These are phyloP conservation scores for Mycalesis mineus DNA, from an alignment of 2,888 invertebrate genomes.

Conservation along the genomic window DNA sequence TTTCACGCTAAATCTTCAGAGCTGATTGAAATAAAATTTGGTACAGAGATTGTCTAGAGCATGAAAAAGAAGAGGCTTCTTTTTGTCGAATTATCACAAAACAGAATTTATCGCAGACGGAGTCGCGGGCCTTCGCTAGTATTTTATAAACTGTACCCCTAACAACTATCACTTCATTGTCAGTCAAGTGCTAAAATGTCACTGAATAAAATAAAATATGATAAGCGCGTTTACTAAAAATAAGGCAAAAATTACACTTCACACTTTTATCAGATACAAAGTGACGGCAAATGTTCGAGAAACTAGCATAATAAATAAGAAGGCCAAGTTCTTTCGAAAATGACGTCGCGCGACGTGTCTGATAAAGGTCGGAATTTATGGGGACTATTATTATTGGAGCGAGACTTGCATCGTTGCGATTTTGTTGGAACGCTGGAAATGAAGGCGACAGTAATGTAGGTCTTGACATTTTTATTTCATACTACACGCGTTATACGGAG, in stretches of 20 bases:
- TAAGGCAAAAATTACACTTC: neutral
- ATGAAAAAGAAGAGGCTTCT: no score
- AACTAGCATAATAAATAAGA: conserved; percentile 4
- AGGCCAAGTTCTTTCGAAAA: conserved; percentile 14
- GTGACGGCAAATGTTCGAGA: neutral
- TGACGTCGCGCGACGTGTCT: conserved; percentile 14
- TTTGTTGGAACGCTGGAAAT: conserved; percentile 22
- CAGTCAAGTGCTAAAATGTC: no score
- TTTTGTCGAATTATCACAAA: no score
- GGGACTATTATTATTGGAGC: conserved; percentile 29
- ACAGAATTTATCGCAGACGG: no score
- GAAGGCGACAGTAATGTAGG: conserved; percentile 20
- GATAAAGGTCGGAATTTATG: conserved; percentile 30
- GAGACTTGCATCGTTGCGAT: conserved; percentile 27
- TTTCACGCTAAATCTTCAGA: no score
- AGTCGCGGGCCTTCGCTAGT: no score
- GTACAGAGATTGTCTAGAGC: no score
- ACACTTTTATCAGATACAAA: neutral
- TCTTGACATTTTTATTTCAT: conserved; percentile 17
- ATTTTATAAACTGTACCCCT: no score
- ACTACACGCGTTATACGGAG: no score
- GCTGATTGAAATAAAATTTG: no score
- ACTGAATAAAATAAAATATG: no score
- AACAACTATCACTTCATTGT: no score
- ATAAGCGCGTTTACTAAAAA: neutral